Base-by-base conservation (phyloP, 2,797 vertebrate species). In the Serranus cabrilla region DNA sequence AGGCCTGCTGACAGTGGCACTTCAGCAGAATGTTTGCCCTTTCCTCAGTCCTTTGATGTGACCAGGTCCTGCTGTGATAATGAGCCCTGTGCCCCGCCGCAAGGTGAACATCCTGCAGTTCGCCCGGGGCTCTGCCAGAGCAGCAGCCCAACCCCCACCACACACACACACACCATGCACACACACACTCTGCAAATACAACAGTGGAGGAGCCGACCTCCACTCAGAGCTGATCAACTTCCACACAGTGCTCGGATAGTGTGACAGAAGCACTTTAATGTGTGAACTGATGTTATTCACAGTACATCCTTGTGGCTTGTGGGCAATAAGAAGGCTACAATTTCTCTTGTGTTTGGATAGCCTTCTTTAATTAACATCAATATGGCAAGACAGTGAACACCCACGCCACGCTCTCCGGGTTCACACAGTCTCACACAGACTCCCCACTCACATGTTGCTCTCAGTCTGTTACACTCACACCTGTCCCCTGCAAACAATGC, bases 21-120 rank as follows among this genome's bases (percentile, higher is more conserved):
- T 91, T 92, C 92, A 94, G 91, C 94, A 95, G 94, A 97, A 97
- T 95, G 96, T 93, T 94, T 96, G 96, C 96, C 96, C 96, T 97
- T 97, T 97, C 94, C 87, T 78, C 86, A 90, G 93, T 78, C 91
- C 96, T 98, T 97, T 97, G 96, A 97, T 97, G 96, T 96, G 94
- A 94, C 92, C 94, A 94, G 93, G 95, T 95, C 95, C 78, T 62
- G 92, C 95, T 90, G 96, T 91, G 94, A 94, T 96, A 96, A 95
- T 96, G 94, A 96, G 94, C 93, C 88, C 58, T 71, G 91, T 89
- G 88, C 90, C 94, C 92, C 71, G 91, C 89, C 84, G 81, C 92
- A 93, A 95, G 94, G 93, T 94, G 94, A 94, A 90, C 87, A 85
- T 93, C 93, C 91, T 84, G 90, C 90, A 76, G 90, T 87, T 89